These are phyloP conservation scores for Microplitis demolitor DNA, from an alignment of 1,140 invertebrate species.

Conservation along the genomic window DNA sequence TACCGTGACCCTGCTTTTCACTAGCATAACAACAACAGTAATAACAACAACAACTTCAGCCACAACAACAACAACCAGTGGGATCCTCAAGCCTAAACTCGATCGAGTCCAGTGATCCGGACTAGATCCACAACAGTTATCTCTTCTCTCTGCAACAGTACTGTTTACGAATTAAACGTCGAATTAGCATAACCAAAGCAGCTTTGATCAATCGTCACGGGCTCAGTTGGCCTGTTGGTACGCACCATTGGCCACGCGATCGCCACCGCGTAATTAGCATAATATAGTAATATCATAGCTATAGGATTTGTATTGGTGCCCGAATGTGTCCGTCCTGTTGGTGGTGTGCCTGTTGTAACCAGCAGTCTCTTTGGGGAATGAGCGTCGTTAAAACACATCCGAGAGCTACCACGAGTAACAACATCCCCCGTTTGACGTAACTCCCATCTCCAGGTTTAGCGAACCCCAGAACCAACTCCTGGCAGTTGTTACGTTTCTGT, in stretches of 20 bases:
- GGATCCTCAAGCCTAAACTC: neutral
- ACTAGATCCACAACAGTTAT: neutral
- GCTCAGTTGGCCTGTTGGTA: conserved; percentile 43
- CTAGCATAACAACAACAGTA: too few relatives aligned
- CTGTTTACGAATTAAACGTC: conserved; percentile 32
- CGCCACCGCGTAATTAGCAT: conserved; percentile 45
- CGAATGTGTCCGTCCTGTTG: neutral
- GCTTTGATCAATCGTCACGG: conserved; percentile 54
- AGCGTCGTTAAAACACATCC: conserved; percentile 34
- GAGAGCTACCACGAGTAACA: conserved; percentile 22
- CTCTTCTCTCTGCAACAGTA: conserved; percentile 2
- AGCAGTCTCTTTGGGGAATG: conserved; percentile 29
- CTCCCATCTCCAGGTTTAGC: neutral
- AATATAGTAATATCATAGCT: conserved; percentile 50
- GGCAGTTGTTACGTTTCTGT: conserved; percentile 1
- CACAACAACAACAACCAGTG: too few relatives aligned
- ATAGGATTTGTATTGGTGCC: neutral
- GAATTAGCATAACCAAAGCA: conserved; percentile 53
- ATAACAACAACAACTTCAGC: too few relatives aligned
- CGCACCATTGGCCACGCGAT: conserved; percentile 47
- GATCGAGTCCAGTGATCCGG: neutral
- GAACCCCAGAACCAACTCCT: neutral
- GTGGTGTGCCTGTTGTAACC: conserved; percentile 36
- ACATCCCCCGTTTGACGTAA: neutral
- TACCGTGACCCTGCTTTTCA: neutral